phyloP scores from a whole-genome alignment of 2,113 vertebrate genomes.

The Austrofundulus limnaeus region DNA sequence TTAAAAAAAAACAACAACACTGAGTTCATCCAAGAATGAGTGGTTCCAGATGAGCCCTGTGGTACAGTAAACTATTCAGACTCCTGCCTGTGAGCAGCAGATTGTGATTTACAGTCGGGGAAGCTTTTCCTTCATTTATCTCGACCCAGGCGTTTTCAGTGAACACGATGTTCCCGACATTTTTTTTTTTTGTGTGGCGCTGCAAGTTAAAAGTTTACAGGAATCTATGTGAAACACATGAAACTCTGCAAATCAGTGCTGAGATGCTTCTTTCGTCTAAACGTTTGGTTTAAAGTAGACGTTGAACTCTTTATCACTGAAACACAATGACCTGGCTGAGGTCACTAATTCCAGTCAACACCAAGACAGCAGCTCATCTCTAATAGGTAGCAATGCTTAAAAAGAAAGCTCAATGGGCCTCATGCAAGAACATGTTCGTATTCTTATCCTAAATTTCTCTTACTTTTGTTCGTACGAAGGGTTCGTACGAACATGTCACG shows the following conservation, averaged over 20 bases:
- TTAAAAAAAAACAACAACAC: neutral
- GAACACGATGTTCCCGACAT: constrained; percentile 62
- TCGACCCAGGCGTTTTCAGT: constrained; percentile 17
- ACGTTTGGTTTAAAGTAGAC: neutral
- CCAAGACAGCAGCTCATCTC: neutral
- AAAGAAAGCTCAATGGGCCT: too few species aligned
- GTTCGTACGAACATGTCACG: too few species aligned
- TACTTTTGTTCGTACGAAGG: too few species aligned
- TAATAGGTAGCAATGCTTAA: neutral
- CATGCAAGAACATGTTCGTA: too few species aligned
- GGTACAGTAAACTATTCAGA: neutral
- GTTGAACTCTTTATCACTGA: neutral
- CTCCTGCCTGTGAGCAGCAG: constrained; percentile 1
- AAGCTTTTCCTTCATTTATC: constrained; percentile 27
- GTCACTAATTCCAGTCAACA: neutral
- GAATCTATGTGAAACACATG: constrained; percentile 50
- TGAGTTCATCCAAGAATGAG: neutral
- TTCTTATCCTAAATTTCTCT: too few species aligned
- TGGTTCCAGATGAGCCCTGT: neutral
- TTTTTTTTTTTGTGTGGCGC: too few species aligned
- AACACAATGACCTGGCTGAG: neutral
- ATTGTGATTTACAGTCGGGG: constrained; percentile 18
- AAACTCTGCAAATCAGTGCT: constrained; percentile 22
- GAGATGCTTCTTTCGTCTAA: constrained; percentile 1
- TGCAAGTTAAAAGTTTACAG: constrained; percentile 70